Conservation (phyloP, 2,113 vertebrate species). For the Pristiophorus japonicus region DNA sequence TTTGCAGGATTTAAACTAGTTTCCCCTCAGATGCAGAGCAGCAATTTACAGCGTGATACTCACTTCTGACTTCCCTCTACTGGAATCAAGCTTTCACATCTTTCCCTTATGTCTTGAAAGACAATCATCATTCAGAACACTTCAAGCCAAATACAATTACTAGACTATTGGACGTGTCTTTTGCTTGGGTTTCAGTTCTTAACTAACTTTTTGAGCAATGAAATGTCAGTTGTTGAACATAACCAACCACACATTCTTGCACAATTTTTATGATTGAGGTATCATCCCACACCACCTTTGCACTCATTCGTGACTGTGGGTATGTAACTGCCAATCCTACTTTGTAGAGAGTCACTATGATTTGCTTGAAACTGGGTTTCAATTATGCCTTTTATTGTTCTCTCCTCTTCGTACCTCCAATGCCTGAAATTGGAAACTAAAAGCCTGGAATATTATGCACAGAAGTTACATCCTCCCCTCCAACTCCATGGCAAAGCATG, state of each 20-base stretch:
- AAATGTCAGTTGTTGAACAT: neutral
- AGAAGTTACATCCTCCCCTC: neutral
- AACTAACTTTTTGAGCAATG: neutral
- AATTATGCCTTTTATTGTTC: neutral
- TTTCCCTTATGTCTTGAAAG: neutral
- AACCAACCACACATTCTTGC: neutral
- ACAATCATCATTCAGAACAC: neutral
- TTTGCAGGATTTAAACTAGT: neutral
- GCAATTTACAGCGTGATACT: neutral
- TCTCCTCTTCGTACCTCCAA: neutral
- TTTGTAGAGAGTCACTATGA: neutral
- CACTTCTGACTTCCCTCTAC: neutral
- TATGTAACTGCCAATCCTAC: neutral
- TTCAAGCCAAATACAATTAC: neutral
- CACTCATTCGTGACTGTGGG: neutral
- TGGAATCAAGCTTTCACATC: neutral
- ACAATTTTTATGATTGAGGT: neutral
- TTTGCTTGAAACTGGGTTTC: neutral
- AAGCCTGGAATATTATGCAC: neutral
- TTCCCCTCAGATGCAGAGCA: neutral
- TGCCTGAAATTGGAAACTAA: neutral
- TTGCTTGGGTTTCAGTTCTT: neutral
- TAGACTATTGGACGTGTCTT: neutral
- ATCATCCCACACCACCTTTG: neutral
- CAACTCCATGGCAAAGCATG: neutral